Evolutionary conservation across 2,113 vertebrate genomes (phyloP).

Genomic region (Oriolus oriolus): DNA sequence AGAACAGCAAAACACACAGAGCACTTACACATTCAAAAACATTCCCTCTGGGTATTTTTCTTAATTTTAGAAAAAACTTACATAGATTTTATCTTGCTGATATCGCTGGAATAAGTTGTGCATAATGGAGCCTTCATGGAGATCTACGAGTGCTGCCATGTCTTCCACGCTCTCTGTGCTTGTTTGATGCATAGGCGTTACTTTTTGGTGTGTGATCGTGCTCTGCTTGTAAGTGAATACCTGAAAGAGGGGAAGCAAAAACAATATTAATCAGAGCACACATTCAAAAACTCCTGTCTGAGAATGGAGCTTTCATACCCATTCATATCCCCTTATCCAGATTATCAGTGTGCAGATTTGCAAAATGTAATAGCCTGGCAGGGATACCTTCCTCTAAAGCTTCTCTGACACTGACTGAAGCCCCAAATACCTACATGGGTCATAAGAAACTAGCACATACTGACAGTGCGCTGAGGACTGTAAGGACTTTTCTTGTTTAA

Average conservation of each 20-base stretch:
- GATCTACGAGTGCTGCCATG: constrained; percentile 88
- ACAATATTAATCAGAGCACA: neutral
- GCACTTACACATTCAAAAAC: neutral
- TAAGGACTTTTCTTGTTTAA: neutral
- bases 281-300: neutral
- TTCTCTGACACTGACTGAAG: neutral
- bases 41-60: neutral
- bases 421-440: rapidly evolving
- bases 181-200: constrained; percentile 83
- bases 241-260: constrained; percentile 56
- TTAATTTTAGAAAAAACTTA: constrained; percentile 70
- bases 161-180: constrained; percentile 84
- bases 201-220: constrained; percentile 88
- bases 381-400: neutral
- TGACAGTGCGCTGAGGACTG: neutral
- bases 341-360: neutral
- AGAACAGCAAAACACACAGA: neutral
- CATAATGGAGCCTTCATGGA: constrained; percentile 95
- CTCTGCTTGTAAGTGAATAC: constrained; percentile 97
- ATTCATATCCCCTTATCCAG: neutral
- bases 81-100: constrained; percentile 87
- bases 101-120: constrained; percentile 91
- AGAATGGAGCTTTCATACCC: neutral
- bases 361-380: neutral
- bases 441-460: neutral